phyloP scores from a whole-genome alignment of 2,888 invertebrate species.

The Tyria jacobaeae region DNA sequence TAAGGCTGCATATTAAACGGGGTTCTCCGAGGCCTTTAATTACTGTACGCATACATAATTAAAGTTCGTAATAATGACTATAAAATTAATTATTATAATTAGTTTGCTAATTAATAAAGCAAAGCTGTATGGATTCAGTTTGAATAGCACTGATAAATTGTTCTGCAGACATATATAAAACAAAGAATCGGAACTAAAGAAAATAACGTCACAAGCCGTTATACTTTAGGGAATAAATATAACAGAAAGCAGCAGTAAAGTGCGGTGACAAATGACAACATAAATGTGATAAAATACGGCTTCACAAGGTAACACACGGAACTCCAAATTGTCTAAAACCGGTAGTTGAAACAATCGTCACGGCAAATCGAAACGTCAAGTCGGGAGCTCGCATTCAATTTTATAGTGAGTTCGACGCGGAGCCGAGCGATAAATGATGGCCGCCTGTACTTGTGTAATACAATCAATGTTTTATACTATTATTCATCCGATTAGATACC shows the following conservation, averaged over 20 bases:
- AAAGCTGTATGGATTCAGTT: neutral
- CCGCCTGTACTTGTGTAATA: conserved; percentile 57
- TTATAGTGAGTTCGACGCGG: conserved; percentile 59
- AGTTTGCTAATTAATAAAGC: conserved; percentile 11
- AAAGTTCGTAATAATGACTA: conserved; percentile 17
- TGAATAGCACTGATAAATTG: neutral
- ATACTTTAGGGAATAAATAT: conserved; percentile 10
- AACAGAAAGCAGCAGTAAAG: conserved; percentile 22
- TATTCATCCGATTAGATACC: conserved; percentile 54
- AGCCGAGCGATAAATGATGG: conserved; percentile 58
- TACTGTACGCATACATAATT: conserved; percentile 39
- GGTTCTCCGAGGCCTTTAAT: conserved; percentile 54
- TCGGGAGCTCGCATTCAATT: conserved; percentile 63
- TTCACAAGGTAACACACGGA: conserved; percentile 50
- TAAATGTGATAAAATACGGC: conserved; percentile 46
- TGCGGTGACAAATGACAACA: conserved; percentile 41
- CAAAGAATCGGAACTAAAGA: neutral
- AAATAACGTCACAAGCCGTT: conserved; percentile 1
- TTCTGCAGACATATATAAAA: neutral
- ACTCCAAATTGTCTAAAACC: conserved; percentile 74
- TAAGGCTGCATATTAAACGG: conserved; percentile 43
- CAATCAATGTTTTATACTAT: conserved; percentile 58
- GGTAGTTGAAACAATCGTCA: conserved; percentile 80
- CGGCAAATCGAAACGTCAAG: conserved; percentile 66
- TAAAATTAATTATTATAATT: conserved; percentile 5